A percentile compares a stretch with the other conserved stretches of the same genome.
Conservation (phyloP, 2,113 vertebrate species). For the Cinclus cinclus region DNA sequence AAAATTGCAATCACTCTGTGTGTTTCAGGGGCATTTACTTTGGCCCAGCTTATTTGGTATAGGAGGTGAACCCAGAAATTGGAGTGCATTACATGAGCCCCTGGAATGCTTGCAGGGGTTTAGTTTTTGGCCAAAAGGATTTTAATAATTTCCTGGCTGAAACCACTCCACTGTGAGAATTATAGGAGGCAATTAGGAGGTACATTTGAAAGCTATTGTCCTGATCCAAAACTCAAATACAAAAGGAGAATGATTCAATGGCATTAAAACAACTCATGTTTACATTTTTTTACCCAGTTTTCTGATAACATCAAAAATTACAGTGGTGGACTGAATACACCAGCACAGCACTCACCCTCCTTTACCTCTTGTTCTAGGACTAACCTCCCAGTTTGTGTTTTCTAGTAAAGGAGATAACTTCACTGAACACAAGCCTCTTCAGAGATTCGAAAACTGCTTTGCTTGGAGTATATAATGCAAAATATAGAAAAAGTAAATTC, state of each 20-base stretch:
- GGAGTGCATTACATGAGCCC: not conserved
- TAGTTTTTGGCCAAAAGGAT: not conserved
- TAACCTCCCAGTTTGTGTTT: not conserved
- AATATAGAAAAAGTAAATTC: not conserved
- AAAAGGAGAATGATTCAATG: not conserved
- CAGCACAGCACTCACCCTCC: accelerated
- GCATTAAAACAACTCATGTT: not conserved
- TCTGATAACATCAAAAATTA: not conserved
- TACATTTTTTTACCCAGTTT: not conserved
- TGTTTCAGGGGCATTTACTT: not conserved
- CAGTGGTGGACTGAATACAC: not conserved
- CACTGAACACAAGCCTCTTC: not conserved
- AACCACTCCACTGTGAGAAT: not conserved
- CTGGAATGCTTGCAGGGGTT: not conserved
- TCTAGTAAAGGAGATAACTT: not conserved
- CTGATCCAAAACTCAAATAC: not conserved
- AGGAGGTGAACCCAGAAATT: not conserved
- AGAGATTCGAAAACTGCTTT: not conserved
- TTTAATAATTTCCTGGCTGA: not conserved
- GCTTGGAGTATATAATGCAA: not conserved
- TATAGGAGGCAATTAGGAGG: not conserved
- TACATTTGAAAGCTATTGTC: not conserved
- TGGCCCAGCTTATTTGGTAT: not conserved
- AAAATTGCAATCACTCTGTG: not conserved
- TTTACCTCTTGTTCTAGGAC: not conserved